Conservation (phyloP, 2,888 invertebrate genomes). For the Phengaris alcon region DNA sequence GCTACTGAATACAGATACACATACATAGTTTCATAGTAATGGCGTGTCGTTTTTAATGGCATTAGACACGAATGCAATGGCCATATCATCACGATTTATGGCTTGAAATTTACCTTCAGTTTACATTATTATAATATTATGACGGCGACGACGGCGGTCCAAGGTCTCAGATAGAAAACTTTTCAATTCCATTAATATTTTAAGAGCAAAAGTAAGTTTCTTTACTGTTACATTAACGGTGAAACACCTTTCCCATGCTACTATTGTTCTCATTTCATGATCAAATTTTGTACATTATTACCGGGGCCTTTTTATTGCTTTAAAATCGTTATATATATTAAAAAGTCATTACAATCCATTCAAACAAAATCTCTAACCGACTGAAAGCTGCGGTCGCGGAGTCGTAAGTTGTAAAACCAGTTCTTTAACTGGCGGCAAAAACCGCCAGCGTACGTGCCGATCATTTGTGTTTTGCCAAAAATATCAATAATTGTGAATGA, state of each 20-base stretch:
- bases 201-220: background rate
- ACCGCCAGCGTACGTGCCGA: constrained; percentile 14
- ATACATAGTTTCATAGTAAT: constrained; percentile 21
- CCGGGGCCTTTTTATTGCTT: background rate
- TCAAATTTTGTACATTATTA: background rate
- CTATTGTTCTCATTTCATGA: background rate
- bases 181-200: background rate
- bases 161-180: background rate
- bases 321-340: background rate
- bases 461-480: background rate
- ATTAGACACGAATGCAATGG: constrained; percentile 5
- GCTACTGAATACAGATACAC: too few species aligned
- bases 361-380: background rate
- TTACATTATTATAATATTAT: background rate
- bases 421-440: constrained; percentile 4
- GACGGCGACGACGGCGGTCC: background rate
- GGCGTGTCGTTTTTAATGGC: constrained; percentile 17
- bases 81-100: background rate
- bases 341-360: constrained; percentile 1
- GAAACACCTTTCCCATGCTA: background rate
- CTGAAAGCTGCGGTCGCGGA: background rate
- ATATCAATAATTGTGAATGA: background rate
- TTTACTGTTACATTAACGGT: background rate
- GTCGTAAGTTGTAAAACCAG: background rate
- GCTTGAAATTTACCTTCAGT: background rate